Evolutionary conservation across 2,888 invertebrate species (phyloP).

Genomic region (Sipha maydis): DNA sequence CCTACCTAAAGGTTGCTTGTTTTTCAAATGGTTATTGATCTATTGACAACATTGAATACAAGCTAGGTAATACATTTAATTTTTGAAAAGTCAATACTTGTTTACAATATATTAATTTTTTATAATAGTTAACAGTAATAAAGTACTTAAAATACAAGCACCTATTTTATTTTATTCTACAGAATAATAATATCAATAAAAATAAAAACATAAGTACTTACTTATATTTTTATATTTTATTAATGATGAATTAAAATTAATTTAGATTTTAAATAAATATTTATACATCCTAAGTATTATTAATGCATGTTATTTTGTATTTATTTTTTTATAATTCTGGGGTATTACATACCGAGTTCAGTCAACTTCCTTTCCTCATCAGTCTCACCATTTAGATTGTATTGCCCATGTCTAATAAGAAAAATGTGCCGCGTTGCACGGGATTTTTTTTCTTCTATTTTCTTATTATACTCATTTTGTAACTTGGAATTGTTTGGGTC

Average conservation of each 20-base stretch:
- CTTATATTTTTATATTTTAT: neutral
- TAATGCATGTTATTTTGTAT: neutral
- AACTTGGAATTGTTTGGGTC: slow-evolving; percentile 69
- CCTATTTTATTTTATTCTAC: neutral
- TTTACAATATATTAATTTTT: neutral
- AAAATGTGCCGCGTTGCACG: slow-evolving; percentile 83
- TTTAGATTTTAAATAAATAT: neutral
- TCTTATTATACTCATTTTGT: slow-evolving; percentile 77
- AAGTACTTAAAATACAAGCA: slow-evolving; percentile 9
- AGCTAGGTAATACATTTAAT: too few species aligned
- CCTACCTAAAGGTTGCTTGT: neutral
- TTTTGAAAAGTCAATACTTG: neutral
- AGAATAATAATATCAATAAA: neutral
- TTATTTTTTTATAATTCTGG: neutral
- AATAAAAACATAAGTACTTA: slow-evolving; percentile 33
- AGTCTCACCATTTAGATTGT: slow-evolving; percentile 77
- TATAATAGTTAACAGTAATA: neutral
- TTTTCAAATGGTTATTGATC: neutral
- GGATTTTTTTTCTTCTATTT: slow-evolving; percentile 73
- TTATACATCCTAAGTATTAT: neutral
- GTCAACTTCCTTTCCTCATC: slow-evolving; percentile 84
- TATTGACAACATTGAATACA: neutral
- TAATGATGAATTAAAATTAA: neutral
- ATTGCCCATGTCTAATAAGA: slow-evolving; percentile 95
- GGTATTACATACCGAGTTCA: slow-evolving; percentile 74